Base-by-base conservation (phyloP, 2,888 invertebrate species). In the Ctenicera cuprea region DNA sequence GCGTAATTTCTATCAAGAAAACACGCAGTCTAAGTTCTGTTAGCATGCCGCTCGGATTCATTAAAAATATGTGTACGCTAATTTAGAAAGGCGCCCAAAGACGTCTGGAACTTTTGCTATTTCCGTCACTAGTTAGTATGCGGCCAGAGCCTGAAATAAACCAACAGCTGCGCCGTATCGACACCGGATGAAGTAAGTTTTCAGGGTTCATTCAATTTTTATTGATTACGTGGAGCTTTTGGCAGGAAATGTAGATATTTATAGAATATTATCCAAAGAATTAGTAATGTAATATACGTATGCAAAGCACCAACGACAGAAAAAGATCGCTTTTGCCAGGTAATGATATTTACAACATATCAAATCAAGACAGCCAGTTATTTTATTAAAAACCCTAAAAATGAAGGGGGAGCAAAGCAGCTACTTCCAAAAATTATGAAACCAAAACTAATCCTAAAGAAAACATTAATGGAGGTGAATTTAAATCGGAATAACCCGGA, bases 131-230 rank as follows among this genome's bases (percentile, higher is more conserved):
- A 8, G 41, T 41, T 62, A 16, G n/a, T 3, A 37, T 37, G 30
- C 30, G 16, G 45, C 30, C 14, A 45, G 45, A 20, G 45, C n/a
- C 43, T 18, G 14, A 63, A 63, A 48, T 48, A 63, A 41, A 41
- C 26, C 22, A 12, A 41, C 63, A 43, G 63, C 63, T 63, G 41
- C 45, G 16, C n/a, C 38, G 26, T 63, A 63, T 63, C 45, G 63
- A 43, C 45, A 63, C 63, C 63, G 63, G 63, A 63, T 63, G 63
- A 63, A 63, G 63, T 26, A 26, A 63, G 45, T 14, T 45, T 63
- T 26, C 48, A 48, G 54, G 54, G 37, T 14, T 61, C 20, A 38
- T 61, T 61, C 37, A 61, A 11, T 54, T 61, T 61, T 61, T 61
- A 22, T 41, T 61, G 20, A 41, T 18, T 48, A 18, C 48, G 20